Conservation (phyloP, 2,888 invertebrate genomes). For the Cantharis lateralis region DNA sequence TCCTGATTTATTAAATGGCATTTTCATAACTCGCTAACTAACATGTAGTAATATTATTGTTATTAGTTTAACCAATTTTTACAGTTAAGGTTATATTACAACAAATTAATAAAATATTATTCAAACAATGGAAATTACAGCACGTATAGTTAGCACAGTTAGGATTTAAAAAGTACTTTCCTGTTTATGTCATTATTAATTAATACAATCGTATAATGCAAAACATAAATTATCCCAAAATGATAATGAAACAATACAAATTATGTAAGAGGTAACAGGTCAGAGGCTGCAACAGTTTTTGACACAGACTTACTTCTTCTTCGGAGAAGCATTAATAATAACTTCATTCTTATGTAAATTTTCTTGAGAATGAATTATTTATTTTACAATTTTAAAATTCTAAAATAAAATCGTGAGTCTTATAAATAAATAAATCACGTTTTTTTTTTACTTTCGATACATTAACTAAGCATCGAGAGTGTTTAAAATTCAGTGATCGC, state of each 20-base stretch:
- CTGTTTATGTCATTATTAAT: neutral
- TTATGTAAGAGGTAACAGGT: neutral
- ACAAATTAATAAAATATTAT: neutral
- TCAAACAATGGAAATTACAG: neutral
- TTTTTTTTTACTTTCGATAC: neutral
- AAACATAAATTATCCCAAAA: neutral
- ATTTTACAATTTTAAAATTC: neutral
- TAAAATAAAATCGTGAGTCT: neutral
- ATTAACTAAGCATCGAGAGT: neutral
- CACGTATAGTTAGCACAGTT: neutral
- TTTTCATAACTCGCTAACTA: neutral
- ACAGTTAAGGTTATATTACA: neutral
- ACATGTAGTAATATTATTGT: neutral
- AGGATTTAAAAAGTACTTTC: neutral
- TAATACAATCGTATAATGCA: neutral
- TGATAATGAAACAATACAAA: neutral
- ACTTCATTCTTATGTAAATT: neutral
- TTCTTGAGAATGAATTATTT: neutral
- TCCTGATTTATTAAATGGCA: neutral
- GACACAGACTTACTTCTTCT: neutral
- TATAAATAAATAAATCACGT: constrained; percentile 1
- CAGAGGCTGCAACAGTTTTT: neutral
- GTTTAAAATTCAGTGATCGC: neutral
- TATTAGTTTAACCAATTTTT: neutral
- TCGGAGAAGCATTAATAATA: neutral